Percentiles rank a stretch among this genome's conserved stretches.
Conservation (phyloP, 2,113 vertebrate species). For the Maccullochella peelii region DNA sequence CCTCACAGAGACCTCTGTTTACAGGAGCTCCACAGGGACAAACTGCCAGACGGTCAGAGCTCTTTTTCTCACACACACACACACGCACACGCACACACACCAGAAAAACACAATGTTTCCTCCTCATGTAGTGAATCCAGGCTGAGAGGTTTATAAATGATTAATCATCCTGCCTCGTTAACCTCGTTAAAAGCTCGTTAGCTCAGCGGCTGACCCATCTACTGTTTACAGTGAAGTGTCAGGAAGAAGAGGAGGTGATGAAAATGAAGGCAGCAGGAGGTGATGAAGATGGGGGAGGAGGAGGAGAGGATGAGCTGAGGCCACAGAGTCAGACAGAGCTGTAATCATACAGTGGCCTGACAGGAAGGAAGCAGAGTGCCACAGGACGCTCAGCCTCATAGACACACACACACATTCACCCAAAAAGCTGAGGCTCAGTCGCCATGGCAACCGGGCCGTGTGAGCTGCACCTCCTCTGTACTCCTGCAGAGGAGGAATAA, state of each 20-base stretch:
- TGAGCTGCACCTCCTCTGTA: neutral
- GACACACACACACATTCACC: neutral
- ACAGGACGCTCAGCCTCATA: neutral
- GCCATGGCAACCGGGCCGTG: neutral
- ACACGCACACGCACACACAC: neutral
- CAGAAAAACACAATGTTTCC: neutral
- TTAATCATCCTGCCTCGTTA: slow-evolving; percentile 5
- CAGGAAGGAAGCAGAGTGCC: slow-evolving; percentile 13
- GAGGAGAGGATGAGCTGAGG: neutral
- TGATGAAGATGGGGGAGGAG: neutral
- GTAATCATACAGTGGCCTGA: slow-evolving; percentile 15
- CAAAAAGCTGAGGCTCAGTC: slow-evolving; percentile 11
- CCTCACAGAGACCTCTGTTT: neutral
- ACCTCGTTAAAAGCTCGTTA: slow-evolving; percentile 1
- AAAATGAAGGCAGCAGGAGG: neutral
- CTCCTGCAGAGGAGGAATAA: neutral
- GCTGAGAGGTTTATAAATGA: slow-evolving; percentile 14
- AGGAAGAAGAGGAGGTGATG: neutral
- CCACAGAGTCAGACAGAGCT: neutral
- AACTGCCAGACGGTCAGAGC: neutral
- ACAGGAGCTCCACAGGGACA: neutral
- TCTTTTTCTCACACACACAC: too few species aligned
- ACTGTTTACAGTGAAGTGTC: neutral
- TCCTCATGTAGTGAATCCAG: neutral
- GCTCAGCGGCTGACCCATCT: slow-evolving; percentile 1